phyloP scores from a whole-genome alignment of 1,140 invertebrate species.

The Conus betulinus region DNA sequence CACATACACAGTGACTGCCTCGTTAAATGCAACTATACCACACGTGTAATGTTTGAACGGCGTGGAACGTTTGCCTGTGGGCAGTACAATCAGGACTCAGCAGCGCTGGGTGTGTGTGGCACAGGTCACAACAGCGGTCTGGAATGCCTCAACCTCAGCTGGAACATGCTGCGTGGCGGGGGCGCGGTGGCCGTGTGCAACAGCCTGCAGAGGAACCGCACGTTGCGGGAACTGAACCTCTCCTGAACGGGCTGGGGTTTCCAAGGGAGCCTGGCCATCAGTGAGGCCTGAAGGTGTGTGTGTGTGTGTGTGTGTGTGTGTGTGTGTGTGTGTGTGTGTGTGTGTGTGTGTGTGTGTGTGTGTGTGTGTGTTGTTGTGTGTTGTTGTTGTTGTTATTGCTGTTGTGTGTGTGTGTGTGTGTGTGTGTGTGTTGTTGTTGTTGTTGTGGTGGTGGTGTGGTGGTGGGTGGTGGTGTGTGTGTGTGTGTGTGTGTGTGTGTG shows the following conservation, averaged over 20 bases:
- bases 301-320: background rate
- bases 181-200: slow-evolving; percentile 65
- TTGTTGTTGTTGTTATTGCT: too few species aligned
- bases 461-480: too few species aligned
- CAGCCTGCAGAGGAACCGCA: slow-evolving; percentile 72
- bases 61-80: too few species aligned
- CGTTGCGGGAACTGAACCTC: slow-evolving; percentile 66
- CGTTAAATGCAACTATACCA: too few species aligned
- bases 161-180: slow-evolving; percentile 71
- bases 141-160: slow-evolving; percentile 70
- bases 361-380: background rate
- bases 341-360: background rate
- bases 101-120: slow-evolving; percentile 26
- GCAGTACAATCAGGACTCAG: slow-evolving; percentile 39
- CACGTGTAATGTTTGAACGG: too few species aligned
- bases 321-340: background rate
- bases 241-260: slow-evolving; percentile 73
- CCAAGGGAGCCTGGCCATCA: slow-evolving; percentile 71
- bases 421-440: too few species aligned
- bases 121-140: slow-evolving; percentile 58
- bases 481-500: too few species aligned
- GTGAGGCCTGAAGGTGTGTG: slow-evolving; percentile 63
- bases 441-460: too few species aligned
- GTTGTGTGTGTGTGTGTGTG: too few species aligned
- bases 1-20: too few species aligned